Conservation (phyloP, 1,140 invertebrate genomes). For the Drosophila biarmipes region DNA sequence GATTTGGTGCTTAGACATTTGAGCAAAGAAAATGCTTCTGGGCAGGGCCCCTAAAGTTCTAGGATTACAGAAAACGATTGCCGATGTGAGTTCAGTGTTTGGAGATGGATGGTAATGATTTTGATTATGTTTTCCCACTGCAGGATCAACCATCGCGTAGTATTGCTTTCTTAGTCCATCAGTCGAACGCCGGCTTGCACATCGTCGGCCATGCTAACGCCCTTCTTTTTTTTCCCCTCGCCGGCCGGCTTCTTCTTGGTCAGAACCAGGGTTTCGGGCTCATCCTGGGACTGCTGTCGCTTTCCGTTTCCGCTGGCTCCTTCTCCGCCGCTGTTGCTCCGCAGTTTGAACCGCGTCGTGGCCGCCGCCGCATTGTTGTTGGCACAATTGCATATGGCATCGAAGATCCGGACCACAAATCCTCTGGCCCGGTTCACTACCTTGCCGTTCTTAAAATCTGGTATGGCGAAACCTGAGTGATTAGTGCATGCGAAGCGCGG, state of each 20-base stretch:
- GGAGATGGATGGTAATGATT: slow-evolving; percentile 15
- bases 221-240: slow-evolving; percentile 72
- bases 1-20: slow-evolving; percentile 28
- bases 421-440: slow-evolving; percentile 86
- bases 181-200: slow-evolving; percentile 68
- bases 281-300: slow-evolving; percentile 62
- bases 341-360: slow-evolving; percentile 74
- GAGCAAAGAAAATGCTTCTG: slow-evolving; percentile 44
- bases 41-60: neutral
- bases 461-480: slow-evolving; percentile 83
- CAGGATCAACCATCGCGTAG: slow-evolving; percentile 8
- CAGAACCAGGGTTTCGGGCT: slow-evolving; percentile 61
- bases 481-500: slow-evolving; percentile 53
- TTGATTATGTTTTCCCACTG: slow-evolving; percentile 47
- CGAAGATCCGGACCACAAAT: slow-evolving; percentile 86
- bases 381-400: slow-evolving; percentile 87
- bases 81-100: slow-evolving; percentile 4
- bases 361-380: slow-evolving; percentile 86
- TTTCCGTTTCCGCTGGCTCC: slow-evolving; percentile 41
- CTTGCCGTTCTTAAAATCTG: slow-evolving; percentile 85
- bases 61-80: neutral
- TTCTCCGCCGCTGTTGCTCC: slow-evolving; percentile 58
- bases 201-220: slow-evolving; percentile 70
- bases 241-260: slow-evolving; percentile 63
- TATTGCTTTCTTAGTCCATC: slow-evolving; percentile 50